Evolutionary conservation across 64 coral and sea anemone genomes (phyloP).

Genomic region (Trachythela sp.): DNA sequence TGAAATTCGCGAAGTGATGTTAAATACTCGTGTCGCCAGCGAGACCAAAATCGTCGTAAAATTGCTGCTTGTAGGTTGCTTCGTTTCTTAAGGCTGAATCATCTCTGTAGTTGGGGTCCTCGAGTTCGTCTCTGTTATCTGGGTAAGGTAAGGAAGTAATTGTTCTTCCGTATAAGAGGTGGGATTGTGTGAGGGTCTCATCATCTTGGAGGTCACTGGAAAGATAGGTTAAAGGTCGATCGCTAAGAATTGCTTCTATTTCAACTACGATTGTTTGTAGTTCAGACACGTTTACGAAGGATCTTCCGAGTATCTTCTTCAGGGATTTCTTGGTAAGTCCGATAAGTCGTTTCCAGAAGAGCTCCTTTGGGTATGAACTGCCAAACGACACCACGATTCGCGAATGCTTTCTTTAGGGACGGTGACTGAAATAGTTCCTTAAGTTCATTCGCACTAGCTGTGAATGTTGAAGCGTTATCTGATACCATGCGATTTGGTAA

Average conservation of each 20-base stretch:
- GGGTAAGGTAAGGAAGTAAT: constrained; percentile 31
- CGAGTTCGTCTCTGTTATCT: neutral
- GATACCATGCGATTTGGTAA: neutral
- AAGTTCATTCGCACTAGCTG: neutral
- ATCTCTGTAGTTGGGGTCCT: constrained; percentile 44
- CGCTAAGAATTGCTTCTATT: neutral
- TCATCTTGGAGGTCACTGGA: neutral
- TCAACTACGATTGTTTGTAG: neutral
- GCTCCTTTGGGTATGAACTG: too few species aligned
- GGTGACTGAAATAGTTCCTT: neutral
- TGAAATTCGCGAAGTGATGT: constrained; percentile 16
- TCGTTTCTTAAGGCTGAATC: neutral
- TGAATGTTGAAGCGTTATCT: neutral
- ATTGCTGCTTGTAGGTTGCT: neutral
- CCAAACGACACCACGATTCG: neutral
- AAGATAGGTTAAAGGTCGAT: neutral
- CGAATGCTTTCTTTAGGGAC: neutral
- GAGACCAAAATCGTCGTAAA: constrained; percentile 28
- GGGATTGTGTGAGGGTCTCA: neutral
- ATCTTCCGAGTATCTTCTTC: neutral
- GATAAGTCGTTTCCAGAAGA: too few species aligned
- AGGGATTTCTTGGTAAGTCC: neutral
- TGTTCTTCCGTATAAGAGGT: constrained; percentile 38
- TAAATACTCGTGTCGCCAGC: constrained; percentile 27
- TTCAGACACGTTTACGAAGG: neutral